These are phyloP conservation scores for Linurgus olivaceus DNA, from an alignment of 2,797 vertebrate species.

Conservation along the genomic window DNA sequence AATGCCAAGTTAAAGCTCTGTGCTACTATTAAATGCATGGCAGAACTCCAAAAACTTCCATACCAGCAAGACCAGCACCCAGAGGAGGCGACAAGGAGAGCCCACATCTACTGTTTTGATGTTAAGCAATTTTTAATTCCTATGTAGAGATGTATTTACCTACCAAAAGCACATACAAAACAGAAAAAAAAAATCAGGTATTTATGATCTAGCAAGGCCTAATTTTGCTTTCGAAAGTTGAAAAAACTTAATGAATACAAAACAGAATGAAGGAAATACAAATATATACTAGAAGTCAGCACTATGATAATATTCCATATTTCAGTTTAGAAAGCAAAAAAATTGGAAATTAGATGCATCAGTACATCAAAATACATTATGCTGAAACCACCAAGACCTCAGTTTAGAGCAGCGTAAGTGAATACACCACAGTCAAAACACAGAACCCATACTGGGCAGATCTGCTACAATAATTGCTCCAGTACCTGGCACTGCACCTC, in stretches of 20 bases:
- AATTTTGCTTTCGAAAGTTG: not conserved
- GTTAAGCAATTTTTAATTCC: not conserved
- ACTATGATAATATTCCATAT: not conserved
- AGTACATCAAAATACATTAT: not conserved
- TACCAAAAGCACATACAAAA: not conserved
- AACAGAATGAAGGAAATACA: not conserved
- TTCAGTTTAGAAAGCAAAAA: not conserved
- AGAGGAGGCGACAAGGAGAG: not conserved
- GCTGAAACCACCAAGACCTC: not conserved
- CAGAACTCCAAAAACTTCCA: not conserved
- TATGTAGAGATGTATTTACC: not conserved
- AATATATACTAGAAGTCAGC: not conserved
- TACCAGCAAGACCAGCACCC: not conserved
- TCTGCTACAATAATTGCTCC: not conserved
- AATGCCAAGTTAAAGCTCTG: not conserved
- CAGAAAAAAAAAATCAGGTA: accelerated
- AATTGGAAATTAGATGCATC: not conserved
- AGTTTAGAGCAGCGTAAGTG: not conserved
- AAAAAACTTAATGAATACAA: not conserved
- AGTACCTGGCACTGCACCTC: not conserved
- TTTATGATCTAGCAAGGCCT: not conserved
- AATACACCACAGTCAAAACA: not conserved
- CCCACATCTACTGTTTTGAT: not conserved
- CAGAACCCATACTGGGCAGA: not conserved
- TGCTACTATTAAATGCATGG: not conserved